Base-by-base conservation (phyloP, 37 sponge, comb jelly and placozoan species). In the Spongilla lacustris region DNA sequence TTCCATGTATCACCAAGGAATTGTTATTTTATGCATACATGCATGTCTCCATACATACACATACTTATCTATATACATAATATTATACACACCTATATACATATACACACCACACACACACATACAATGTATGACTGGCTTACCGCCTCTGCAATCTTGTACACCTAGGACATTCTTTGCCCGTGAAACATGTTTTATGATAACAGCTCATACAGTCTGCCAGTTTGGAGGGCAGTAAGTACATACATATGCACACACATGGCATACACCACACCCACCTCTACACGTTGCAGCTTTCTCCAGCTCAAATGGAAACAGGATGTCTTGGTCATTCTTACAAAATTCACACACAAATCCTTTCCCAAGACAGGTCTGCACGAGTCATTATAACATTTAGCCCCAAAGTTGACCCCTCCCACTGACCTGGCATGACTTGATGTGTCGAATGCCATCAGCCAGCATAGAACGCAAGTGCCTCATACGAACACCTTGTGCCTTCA, bases 321-420 rank as follows among this genome's bases (percentile, higher is more conserved):
- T 88, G 66, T 94, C 95, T 23, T 87, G 86, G 28, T 67, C 69
- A 28, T 92, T 75, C 29, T 87, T 74, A 85, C 99, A 98, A 83
- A 95, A 85, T 83, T 98, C 99, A 41, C 99, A 98, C 31, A 96
- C 92, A 85, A 96, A 96, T 19, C 99, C 99, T 67, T 93, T 94
- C 19, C 89, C 95, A 67, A 83, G 71, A 76, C 99, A 98, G 6
- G 93, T 25, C 76, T 89, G 77, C 26, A 81, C 69, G 68, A 72
- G 80, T n/a, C 32, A 66, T 30, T 9, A 58, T 80, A 24, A 30
- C 22, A 0, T 26, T 23, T 35, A 24, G n/a, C 33, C 5, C 28
- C 21, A 66, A 66, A 66, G 14, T 14, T 22, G 19, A 66, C 67
- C 21, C 14, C 14, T 66, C 29, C 28, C 4, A 28, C 78, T 85